Percentiles rank a stretch among this genome's conserved stretches.
These are phyloP conservation scores for Notodonta dromedarius DNA, from an alignment of 2,888 invertebrate species.

Conservation along the genomic window DNA sequence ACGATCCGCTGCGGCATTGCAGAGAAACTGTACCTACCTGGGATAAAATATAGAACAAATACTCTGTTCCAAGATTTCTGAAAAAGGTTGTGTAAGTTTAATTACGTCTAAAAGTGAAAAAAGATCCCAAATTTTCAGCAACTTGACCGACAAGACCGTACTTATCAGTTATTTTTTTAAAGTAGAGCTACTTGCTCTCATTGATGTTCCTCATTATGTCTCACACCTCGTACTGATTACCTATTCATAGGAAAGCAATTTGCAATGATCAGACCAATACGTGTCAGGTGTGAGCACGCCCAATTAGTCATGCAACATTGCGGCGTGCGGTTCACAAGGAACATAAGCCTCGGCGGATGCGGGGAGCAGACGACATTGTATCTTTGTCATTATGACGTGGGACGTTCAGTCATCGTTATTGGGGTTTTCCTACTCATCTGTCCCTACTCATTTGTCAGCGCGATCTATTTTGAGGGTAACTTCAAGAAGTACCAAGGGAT, in stretches of 20 bases:
- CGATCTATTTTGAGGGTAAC: neutral
- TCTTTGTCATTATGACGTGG: slow-evolving; percentile 27
- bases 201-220: too few species aligned
- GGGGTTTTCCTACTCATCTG: slow-evolving; percentile 17
- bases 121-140: too few species aligned
- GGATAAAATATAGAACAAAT: too few species aligned
- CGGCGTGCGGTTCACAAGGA: slow-evolving; percentile 32
- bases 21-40: slow-evolving; percentile 14
- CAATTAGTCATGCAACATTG: slow-evolving; percentile 45
- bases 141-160: too few species aligned
- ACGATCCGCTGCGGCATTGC: slow-evolving; percentile 19
- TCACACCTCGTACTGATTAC: slow-evolving; percentile 7
- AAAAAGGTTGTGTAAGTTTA: too few species aligned
- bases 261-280: slow-evolving; percentile 37
- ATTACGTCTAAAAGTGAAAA: too few species aligned
- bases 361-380: slow-evolving; percentile 33
- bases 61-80: too few species aligned
- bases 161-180: too few species aligned
- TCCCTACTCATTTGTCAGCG: slow-evolving; percentile 6
- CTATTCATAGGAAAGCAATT: slow-evolving; percentile 47
- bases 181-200: too few species aligned
- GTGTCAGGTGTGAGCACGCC: slow-evolving; percentile 43
- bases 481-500: neutral
- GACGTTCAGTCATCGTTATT: slow-evolving; percentile 18
- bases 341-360: slow-evolving; percentile 32